A percentile compares a stretch with the other conserved stretches of the same genome.
These are phyloP conservation scores for Antheraea yamamai DNA, from an alignment of 2,888 invertebrate genomes.

Conservation along the genomic window DNA sequence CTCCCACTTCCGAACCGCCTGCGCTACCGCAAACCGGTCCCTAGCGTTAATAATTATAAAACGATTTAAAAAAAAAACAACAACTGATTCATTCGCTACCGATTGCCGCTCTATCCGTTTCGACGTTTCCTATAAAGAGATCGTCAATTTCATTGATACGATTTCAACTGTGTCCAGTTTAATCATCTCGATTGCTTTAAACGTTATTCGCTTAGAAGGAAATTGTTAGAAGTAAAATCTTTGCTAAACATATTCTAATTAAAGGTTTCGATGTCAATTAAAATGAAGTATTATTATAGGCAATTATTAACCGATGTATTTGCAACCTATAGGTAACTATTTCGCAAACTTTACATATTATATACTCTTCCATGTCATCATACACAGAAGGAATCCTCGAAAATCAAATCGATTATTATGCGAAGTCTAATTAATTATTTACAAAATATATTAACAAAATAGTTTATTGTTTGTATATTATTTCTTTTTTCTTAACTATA, in stretches of 20 bases:
- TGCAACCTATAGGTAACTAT: no score
- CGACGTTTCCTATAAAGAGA: slow-evolving; percentile 57
- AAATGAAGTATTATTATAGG: background rate
- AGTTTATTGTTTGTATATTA: slow-evolving; percentile 64
- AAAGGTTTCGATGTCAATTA: background rate
- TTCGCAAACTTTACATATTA: background rate
- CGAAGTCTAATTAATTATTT: slow-evolving; percentile 56
- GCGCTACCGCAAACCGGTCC: slow-evolving; percentile 66
- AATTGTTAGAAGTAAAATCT: background rate
- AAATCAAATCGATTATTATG: slow-evolving; percentile 52
- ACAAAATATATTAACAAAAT: slow-evolving; percentile 67
- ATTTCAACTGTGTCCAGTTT: slow-evolving; percentile 62
- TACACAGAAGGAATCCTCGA: slow-evolving; percentile 43
- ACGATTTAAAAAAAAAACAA: slow-evolving; percentile 50
- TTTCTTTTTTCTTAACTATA: slow-evolving; percentile 57
- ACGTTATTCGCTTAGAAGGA: slow-evolving; percentile 15
- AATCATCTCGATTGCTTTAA: slow-evolving; percentile 35
- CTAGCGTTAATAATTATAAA: slow-evolving; percentile 70
- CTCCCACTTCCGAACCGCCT: slow-evolving; percentile 63
- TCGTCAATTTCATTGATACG: slow-evolving; percentile 69
- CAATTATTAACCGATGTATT: no score
- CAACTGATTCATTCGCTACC: slow-evolving; percentile 70
- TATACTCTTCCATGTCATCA: background rate
- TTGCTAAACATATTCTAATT: background rate
- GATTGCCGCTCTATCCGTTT: slow-evolving; percentile 61